These are phyloP conservation scores for Stomatorhinus walkeri DNA, from an alignment of 2,797 vertebrate species.

Conservation along the genomic window DNA sequence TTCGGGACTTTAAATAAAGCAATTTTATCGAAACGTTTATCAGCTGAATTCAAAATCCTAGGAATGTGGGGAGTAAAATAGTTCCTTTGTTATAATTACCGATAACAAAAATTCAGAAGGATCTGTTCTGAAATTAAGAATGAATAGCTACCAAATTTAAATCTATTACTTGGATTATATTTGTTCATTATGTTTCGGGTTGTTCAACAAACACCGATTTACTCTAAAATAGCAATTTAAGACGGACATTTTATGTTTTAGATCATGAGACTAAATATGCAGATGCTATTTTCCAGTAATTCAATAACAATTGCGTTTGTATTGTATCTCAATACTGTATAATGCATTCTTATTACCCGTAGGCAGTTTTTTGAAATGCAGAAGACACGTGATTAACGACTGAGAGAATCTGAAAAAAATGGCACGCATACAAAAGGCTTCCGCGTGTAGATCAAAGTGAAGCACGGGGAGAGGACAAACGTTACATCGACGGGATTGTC, in stretches of 20 bases:
- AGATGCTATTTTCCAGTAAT: background rate
- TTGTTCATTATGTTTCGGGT: background rate
- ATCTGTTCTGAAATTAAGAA: background rate
- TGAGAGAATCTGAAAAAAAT: slow-evolving; percentile 8
- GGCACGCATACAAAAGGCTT: slow-evolving; percentile 17
- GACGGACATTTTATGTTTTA: background rate
- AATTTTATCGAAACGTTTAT: background rate
- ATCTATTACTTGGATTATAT: background rate
- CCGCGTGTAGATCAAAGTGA: slow-evolving; percentile 57
- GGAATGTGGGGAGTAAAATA: background rate
- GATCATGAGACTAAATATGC: background rate
- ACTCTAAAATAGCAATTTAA: background rate
- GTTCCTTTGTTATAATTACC: background rate
- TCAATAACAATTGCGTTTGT: background rate
- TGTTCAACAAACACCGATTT: background rate
- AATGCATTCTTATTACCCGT: background rate
- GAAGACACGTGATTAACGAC: background rate
- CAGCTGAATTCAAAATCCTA: background rate
- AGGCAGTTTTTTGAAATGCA: slow-evolving; percentile 10
- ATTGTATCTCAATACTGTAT: slow-evolving; percentile 2
- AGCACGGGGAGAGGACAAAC: slow-evolving; percentile 60
- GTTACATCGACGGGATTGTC: slow-evolving; percentile 54
- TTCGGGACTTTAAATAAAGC: background rate
- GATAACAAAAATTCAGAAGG: background rate
- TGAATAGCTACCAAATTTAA: slow-evolving; percentile 3